Base-by-base conservation (phyloP, 2,113 vertebrate species). In the Protomyctophum bolini region DNA sequence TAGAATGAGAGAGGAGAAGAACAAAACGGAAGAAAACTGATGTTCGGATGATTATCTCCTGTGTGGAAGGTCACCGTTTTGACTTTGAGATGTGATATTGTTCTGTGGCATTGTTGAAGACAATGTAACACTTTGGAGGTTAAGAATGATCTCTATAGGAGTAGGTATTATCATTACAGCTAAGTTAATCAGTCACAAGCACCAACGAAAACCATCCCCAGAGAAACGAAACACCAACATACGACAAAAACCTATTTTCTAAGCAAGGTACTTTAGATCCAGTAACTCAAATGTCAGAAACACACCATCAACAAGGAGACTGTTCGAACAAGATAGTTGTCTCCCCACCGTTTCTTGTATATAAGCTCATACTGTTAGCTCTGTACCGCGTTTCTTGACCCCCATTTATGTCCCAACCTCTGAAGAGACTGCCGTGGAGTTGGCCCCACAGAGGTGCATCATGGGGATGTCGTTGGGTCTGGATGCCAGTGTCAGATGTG, bases 171-270 rank as follows among this genome's bases (percentile, higher is more conserved):
- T 54, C 66, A 54, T 67, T 41, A 79, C 86, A 83, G 80, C 83
- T 82, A 70, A 66, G 68, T 69, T 51, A 52, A 78, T 86, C 64
- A 72, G 75, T 73, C 69, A 79, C 81, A 58, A 81, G 81, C 66
- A 76, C 77, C 77, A 77, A 33, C 57, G 33, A 73, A 41, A 64
- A 69, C 65, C 74, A 77, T 80, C 78, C 62, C 79, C 76, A 10
- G 64, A 61, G 83, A 90, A 80, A 67, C 63, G 77, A 83, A 65
- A 79, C 76, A 81, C 58, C 56, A 11, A 85, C 81, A 75, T 9
- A 86, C 72, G 54, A 84, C 81, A 82, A 76, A 68, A 80, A 82
- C 61, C 56, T 55, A 67, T 81, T 72, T 70, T 83, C 74, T 83
- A 70, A 65, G 77, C 70, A 80, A 67, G 79, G 80, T 63, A 74